A percentile compares a stretch with the other conserved stretches of the same genome.
These are phyloP conservation scores for Bolborhynchus lineola DNA, from an alignment of 2,113 vertebrate species.

Conservation along the genomic window DNA sequence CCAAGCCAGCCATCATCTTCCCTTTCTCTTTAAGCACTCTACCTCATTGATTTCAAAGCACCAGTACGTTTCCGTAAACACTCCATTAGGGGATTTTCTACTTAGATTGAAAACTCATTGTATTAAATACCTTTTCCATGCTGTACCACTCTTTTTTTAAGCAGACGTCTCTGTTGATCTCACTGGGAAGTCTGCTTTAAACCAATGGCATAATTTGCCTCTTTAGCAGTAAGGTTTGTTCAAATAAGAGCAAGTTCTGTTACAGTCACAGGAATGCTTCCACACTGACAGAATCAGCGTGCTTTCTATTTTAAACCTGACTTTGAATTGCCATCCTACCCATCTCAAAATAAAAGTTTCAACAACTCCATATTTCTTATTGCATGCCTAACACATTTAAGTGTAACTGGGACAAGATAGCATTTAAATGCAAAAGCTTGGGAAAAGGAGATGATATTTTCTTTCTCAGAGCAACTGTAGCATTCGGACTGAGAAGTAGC, in stretches of 20 bases:
- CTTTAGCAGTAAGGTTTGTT: not conserved
- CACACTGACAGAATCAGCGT: not conserved
- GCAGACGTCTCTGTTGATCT: not conserved
- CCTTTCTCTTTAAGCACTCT: rapidly evolving
- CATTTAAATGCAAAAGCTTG: slow-evolving; percentile 14
- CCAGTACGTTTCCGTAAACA: not conserved
- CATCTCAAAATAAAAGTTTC: slow-evolving; percentile 39
- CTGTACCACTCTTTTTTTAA: not conserved
- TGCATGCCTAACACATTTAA: not conserved
- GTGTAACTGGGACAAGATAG: slow-evolving; percentile 20
- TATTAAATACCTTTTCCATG: not conserved
- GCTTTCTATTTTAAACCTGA: slow-evolving; percentile 24
- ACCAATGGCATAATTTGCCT: not conserved
- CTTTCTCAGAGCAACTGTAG: not conserved
- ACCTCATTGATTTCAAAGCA: not conserved
- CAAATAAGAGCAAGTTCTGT: not conserved
- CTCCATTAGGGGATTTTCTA: not conserved
- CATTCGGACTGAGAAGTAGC: not conserved
- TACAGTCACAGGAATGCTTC: not conserved
- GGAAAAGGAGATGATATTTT: not conserved
- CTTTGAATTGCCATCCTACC: slow-evolving; percentile 15
- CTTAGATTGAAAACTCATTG: not conserved
- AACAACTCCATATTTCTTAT: slow-evolving; percentile 2
- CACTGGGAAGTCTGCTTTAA: not conserved
- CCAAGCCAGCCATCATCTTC: not conserved